Conservation (phyloP, 1,140 invertebrate species). For the Drosophila pruinosa region DNA sequence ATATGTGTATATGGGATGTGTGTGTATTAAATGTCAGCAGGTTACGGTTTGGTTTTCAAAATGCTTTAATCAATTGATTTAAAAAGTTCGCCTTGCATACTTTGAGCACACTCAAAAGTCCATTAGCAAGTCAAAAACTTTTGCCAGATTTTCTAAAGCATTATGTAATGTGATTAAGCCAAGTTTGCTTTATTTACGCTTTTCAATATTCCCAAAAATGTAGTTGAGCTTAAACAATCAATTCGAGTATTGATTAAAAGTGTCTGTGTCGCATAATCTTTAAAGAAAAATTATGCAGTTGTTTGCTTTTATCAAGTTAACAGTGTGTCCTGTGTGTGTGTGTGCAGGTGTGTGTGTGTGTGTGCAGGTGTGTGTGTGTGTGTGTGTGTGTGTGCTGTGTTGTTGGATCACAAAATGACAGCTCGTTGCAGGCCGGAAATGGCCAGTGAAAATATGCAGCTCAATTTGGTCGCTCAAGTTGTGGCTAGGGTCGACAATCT, state of each 20-base stretch:
- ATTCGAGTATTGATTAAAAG: constrained; percentile 12
- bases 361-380: background rate
- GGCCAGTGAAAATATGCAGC: constrained; percentile 63
- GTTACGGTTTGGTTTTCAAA: background rate
- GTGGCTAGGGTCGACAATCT: background rate
- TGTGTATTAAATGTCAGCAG: background rate
- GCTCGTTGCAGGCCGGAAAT: constrained; percentile 53
- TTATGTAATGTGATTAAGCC: background rate
- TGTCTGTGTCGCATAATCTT: background rate
- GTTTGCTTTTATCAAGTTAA: constrained; percentile 16
- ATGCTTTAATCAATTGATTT: constrained; percentile 17
- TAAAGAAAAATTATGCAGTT: constrained; percentile 16
- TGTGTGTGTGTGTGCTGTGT: background rate
- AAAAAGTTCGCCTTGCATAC: background rate
- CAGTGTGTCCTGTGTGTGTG: background rate
- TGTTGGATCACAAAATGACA: constrained; percentile 22
- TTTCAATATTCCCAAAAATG: background rate
- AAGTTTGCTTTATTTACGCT: background rate
- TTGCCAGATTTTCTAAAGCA: background rate
- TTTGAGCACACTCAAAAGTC: background rate
- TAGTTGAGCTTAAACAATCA: constrained; percentile 8
- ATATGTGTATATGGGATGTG: background rate
- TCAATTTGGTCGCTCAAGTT: constrained; percentile 48
- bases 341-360: background rate
- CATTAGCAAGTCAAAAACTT: constrained; percentile 12